Evolutionary conservation across 2,797 vertebrate genomes (phyloP), one percentile per base, ranked within the genome.

Genomic region (Sylvia borin): DNA sequence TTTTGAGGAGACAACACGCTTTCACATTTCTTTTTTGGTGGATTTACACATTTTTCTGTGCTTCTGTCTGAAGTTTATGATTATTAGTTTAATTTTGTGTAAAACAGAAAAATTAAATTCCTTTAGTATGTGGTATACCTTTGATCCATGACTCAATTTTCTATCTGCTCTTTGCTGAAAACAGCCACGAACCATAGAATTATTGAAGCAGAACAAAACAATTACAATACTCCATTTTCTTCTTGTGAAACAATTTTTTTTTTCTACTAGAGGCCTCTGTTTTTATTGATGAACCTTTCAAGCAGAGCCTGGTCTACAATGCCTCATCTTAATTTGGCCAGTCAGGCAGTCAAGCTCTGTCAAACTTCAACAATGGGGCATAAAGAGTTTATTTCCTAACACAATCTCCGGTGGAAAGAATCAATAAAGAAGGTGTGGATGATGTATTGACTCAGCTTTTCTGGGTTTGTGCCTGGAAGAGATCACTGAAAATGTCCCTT

Each of bases 91-190:
- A 93, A 84, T 71, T 84, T 92, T 60, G 53, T 76, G 24, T 77
- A 74, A 85, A 85, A 26, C 9, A 92, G 60, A 83, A 93, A 86
- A 90, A 85, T 32, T 27, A 67, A 83, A 92, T 88, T 51, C 48
- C 50, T 76, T 47, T 20, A 38, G 60, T 65, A 62, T 65, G 8
- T 64, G 65, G 20, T 47, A 48, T 91, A 95, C 11, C 61, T 93
- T 91, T 68, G 43, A 89, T 81, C 15, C 51, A 50, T 15, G 10
- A 48, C 53, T 93, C 47, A 40, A 24, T 60, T 95, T 85, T 83
- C n/a, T 62, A 74, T 57, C 50, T 85, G n/a, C 45, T 88, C 16
- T 87, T 92, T 54, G 34, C 55, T 74, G 55, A 90, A 93, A 95
- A 83, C 27, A 92, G 27, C 31, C 43, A 91, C 1, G 29, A 90